A percentile compares a stretch with the other conserved stretches of the same genome.
phyloP scores from a whole-genome alignment of 2,113 vertebrate species.

The Aramus guarauna region DNA sequence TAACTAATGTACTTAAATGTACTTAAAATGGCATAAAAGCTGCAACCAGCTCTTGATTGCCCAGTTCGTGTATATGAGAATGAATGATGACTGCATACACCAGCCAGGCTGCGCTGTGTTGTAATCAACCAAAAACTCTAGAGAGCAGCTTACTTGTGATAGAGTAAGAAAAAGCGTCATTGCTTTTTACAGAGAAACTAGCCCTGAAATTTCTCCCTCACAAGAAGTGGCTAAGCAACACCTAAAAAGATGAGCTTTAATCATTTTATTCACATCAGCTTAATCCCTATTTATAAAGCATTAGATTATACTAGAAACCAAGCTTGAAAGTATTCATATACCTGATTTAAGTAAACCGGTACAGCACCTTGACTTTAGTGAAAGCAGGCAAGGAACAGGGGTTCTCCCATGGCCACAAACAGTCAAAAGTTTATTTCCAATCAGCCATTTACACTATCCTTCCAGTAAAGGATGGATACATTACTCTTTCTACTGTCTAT shows the following conservation, averaged over 20 bases:
- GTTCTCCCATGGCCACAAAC: neutral
- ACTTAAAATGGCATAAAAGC: neutral
- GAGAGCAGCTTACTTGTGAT: neutral
- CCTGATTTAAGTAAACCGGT: neutral
- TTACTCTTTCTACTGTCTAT: neutral
- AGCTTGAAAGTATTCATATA: neutral
- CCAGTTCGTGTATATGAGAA: neutral
- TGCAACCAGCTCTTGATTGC: neutral
- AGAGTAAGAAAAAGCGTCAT: neutral
- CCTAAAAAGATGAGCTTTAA: neutral
- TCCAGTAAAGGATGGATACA: neutral
- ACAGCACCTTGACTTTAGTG: neutral
- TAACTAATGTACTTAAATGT: neutral
- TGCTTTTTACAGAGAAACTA: neutral
- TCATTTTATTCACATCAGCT: neutral
- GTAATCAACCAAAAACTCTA: neutral
- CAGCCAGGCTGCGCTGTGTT: neutral
- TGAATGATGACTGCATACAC: neutral
- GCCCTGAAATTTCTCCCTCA: neutral
- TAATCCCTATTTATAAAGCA: neutral
- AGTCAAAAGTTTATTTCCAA: neutral
- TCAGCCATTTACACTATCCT: neutral
- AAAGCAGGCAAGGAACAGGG: neutral
- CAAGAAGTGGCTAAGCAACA: neutral
- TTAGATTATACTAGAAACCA: neutral